Evolutionary conservation across 2,797 vertebrate genomes (phyloP), one percentile per base, ranked within the genome.

Genomic region (Serranus cabrilla): DNA sequence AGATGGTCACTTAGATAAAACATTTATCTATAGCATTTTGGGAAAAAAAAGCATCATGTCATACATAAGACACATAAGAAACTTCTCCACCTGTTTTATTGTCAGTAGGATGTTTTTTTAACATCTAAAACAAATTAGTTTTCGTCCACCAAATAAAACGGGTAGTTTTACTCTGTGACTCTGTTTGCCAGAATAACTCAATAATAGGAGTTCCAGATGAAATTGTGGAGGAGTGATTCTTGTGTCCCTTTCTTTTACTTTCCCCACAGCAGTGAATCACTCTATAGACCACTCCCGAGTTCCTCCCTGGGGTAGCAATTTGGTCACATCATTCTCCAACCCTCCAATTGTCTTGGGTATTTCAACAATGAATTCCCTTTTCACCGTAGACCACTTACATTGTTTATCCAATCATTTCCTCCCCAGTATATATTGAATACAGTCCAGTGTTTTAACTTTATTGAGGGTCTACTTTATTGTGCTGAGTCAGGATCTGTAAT

Each of bases 151-250:
- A 67, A 74, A 76, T 85, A 42, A 74, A 62, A 65, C 11, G 0
- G 10, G 34, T 49, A 10, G 11, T 58, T 74, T 61, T n/a, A 62
- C 61, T 65, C 34, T 42, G 37, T 56, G 51, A 51, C 62, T 72
- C 6, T 59, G 43, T 85, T 85, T 81, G 64, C 72, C 60, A 71
- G 21, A 63, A 39, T 66, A 83, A 78, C 62, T 78, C 40, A 76
- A 50, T 62, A 61, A 63, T 16, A 60, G 12, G 18, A 50, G 57
- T 62, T 67, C 45, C 55, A 72, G 52, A 76, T 73, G 70, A 66
- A 67, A 77, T 46, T 56, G 45, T 31, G 37, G 25, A 46, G 40
- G 25, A 62, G 39, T 34, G 12, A 56, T 64, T 74, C 23, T 50
- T 56, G n/a, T 64, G 7, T 60, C 77, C 9, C 17, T 76, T 81